Conservation (phyloP, 1,140 invertebrate genomes). For the Psix sp. region DNA sequence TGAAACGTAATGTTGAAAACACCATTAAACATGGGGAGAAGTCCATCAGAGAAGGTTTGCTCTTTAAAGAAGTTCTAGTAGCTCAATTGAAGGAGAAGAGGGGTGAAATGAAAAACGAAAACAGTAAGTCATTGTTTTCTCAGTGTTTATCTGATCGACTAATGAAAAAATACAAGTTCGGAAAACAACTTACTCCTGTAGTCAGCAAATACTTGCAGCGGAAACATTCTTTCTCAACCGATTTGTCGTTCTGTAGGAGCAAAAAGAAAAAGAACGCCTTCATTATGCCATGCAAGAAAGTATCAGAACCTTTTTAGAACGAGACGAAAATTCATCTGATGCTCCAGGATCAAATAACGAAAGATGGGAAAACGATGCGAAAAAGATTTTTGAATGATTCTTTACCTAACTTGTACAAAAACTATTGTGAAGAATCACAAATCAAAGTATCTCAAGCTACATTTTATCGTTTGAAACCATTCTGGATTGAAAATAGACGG, state of each 20-base stretch:
- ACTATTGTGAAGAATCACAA: constrained; percentile 7
- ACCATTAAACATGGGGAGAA: too few species aligned
- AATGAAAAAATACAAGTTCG: too few species aligned
- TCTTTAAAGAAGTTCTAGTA: too few species aligned
- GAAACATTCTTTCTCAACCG: too few species aligned
- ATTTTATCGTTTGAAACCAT: constrained; percentile 23
- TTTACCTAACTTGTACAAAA: constrained; percentile 50
- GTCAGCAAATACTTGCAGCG: too few species aligned
- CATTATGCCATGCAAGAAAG: too few species aligned
- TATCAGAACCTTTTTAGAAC: too few species aligned
- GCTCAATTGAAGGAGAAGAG: constrained; percentile 9
- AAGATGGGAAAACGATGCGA: constrained; percentile 48
- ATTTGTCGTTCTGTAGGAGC: too few species aligned
- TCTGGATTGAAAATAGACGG: constrained; percentile 22
- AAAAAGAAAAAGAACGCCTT: constrained; percentile 9
- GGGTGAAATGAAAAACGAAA: constrained; percentile 4
- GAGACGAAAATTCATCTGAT: constrained; percentile 43
- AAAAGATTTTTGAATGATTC: constrained; percentile 51
- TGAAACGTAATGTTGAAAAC: too few species aligned
- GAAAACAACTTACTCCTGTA: too few species aligned
- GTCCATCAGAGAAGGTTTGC: too few species aligned
- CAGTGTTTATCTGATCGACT: constrained; percentile 6
- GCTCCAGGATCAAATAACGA: constrained; percentile 58
- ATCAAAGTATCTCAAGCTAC: constrained; percentile 18
- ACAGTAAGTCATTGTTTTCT: constrained; percentile 14